Evolutionary conservation across 2,113 vertebrate species (phyloP), one percentile per base, ranked within the genome.

Genomic region (Chloebia gouldiae): DNA sequence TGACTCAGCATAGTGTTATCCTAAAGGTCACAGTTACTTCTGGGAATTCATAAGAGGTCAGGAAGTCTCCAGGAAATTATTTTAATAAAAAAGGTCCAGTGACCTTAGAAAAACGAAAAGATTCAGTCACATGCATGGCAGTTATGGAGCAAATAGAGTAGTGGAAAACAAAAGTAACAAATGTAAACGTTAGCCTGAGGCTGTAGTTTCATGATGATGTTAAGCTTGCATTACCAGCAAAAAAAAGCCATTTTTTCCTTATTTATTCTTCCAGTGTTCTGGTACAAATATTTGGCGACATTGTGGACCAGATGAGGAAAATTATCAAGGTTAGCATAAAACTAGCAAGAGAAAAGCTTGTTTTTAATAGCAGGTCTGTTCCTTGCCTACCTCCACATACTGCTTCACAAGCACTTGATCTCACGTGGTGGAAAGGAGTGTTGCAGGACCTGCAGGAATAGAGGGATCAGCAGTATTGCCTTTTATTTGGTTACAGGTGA

Each of bases 41-140:
- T 94, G 93, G 81, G 77, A 92, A 92, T 89, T 91, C 60, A 13
- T 45, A 42, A 84, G 60, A 75, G 39, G 56, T 81, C 72, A 86
- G 65, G 60, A 89, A 70, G 69, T 75, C 69, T 71, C 23, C 68
- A 94, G 60, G 77, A 96, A 94, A 89, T 89, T 18, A 73, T 91
- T 85, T 84, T 47, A 93, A 77, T 51, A 24, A 82, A 80, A 92
- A 90, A 40, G 30, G 30, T 81, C 59, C 33, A 44, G 21, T 89
- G 81, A 86, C 81, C 56, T 86, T 27, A 78, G 30, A 35, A 89
- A 91, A 71, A 78, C 77, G 33, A n/a, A 49, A 77, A 88, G 71
- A 40, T 81, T 81, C 27, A 24, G 50, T 95, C 83, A 78, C 30
- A 54, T 81, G 77, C 3, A 17, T 81, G 60, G 35, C 42, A 75